Base-by-base conservation (phyloP, 2,888 invertebrate species). In the Eilema sororculum region DNA sequence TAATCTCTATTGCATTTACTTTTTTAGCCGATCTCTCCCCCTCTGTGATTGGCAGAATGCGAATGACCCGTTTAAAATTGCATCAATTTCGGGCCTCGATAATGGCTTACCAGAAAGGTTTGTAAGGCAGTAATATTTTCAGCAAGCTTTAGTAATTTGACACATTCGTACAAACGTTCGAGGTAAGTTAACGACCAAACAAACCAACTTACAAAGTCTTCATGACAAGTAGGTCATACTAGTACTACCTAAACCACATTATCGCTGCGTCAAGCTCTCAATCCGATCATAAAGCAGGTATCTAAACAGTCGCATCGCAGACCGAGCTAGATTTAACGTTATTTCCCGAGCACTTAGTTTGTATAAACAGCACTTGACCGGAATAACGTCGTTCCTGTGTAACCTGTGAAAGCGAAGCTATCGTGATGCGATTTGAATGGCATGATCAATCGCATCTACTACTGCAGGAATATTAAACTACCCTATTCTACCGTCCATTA, bases 341-440 rank as follows among this genome's bases (percentile, higher is more conserved):
- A 70, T 70, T 70, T 66, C 30, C 62, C 20, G 46, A 46, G 66
- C 66, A 70, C 70, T 70, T 58, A 63, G 20, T 28, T 46, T 20
- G 66, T 33, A 58, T 67, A 63, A 66, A 70, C 66, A 70, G 62
- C 70, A 67, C 70, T 70, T 61, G 69, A 69, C 65, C 60, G 57
- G 24, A 16, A 24, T 57, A 24, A 65, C 20, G 28, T 10, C 33
- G 64, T 59, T 59, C 52, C 41, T n/a, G n/a, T n/a, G 20, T 62
- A 5, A 24, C 28, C 30, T n/a, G 30, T 56, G 41, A 30, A 33
- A n/a, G 46, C 65, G 33, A 65, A 65, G 56, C 1, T 37, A 56
- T 57, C 16, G 22, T 57, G 37, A 24, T 65, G 33, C 33, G 33
- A 33, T 33, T 57, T 9, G 16, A 20, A 57, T 24, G 33, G 20